Base-by-base conservation (phyloP, 2,888 invertebrate genomes). In the Metellina segmentata region DNA sequence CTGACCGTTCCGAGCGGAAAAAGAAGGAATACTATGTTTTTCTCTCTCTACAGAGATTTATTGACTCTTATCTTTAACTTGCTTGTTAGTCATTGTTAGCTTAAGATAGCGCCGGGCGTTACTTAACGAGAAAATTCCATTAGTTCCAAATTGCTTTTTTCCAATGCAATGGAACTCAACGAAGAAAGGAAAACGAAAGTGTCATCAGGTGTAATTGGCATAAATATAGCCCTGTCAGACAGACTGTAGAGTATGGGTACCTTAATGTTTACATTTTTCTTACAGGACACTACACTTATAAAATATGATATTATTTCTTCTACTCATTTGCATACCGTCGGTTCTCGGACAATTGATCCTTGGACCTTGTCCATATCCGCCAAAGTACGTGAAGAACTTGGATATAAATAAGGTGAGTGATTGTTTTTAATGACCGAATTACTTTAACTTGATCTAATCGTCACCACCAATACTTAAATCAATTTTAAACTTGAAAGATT, bases 401-500 rank as follows among this genome's bases (percentile, higher is more conserved):
- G 81, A 90, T 69, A 61, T 75, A n/a, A 48, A 90, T n/a, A 86
- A 48, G 61, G 90, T 90, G 81, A 85, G 89, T 9, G 7, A 51
- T 34, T 1, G 34, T 34, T 34, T 4, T 34, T 4, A 34, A 34
- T 34, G 34, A 34, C 34, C 34, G 34, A 34, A 34, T 34, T 34
- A 1, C 4, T 34, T 34, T 2, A 34, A 34, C 1, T 34, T 34
- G 1, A 34, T 34, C 4, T 34, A 2, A 34, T 34, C 34, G 34
- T 34, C 1, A 34, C 34, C 34, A 4, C 34, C 34, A 34, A 34
- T 34, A 34, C 34, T 34, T 34, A 34, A 34, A 34, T 34, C 34
- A 34, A 34, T 34, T 34, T 34, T 34, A 34, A 34, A 34, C 34
- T 34, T 34, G 34, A 34, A 34, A 34, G 34, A 34, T 34, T 34